Evolutionary conservation across 2,888 invertebrate species (phyloP).

Genomic region (Cosmorhoe ocellata): DNA sequence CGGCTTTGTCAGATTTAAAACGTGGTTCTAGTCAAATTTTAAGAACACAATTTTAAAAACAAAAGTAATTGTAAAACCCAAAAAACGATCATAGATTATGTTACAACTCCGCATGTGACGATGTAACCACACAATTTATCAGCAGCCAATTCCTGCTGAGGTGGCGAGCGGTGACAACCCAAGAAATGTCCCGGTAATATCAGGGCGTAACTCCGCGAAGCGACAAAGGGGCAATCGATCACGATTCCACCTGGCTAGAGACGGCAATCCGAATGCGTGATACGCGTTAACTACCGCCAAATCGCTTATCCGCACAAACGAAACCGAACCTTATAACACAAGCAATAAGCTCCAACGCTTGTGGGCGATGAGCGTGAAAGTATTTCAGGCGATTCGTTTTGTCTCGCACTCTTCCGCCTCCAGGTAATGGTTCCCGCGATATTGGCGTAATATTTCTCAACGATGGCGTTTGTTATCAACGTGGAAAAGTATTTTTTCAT

Average conservation of each 20-base stretch:
- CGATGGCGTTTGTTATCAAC: conserved; percentile 68
- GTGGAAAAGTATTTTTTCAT: conserved; percentile 57
- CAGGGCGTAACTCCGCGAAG: conserved; percentile 47
- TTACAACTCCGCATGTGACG: conserved; percentile 42
- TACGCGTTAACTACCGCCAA: conserved; percentile 66
- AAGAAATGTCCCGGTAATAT: conserved; percentile 67
- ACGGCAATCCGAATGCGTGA: conserved; percentile 67
- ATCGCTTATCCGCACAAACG: conserved; percentile 35
- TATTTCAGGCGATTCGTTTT: conserved; percentile 61
- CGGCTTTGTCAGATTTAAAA: too few species aligned
- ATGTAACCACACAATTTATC: conserved; percentile 55
- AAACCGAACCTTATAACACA: conserved; percentile 43
- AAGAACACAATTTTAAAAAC: too few species aligned
- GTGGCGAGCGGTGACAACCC: conserved; percentile 57
- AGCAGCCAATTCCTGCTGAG: conserved; percentile 55
- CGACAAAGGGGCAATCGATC: conserved; percentile 76
- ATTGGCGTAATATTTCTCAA: conserved; percentile 69
- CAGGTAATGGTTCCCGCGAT: conserved; percentile 64
- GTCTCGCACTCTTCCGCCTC: conserved; percentile 56
- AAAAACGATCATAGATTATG: conserved; percentile 16
- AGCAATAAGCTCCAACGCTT: conserved; percentile 18
- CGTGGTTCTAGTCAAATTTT: too few species aligned
- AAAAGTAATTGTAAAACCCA: background rate
- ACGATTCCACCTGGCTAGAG: conserved; percentile 67
- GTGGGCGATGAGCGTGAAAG: conserved; percentile 34